Conservation (phyloP, 30 jellyfish, hydroid and myxozoan genomes). For the Morbakka virulenta region DNA sequence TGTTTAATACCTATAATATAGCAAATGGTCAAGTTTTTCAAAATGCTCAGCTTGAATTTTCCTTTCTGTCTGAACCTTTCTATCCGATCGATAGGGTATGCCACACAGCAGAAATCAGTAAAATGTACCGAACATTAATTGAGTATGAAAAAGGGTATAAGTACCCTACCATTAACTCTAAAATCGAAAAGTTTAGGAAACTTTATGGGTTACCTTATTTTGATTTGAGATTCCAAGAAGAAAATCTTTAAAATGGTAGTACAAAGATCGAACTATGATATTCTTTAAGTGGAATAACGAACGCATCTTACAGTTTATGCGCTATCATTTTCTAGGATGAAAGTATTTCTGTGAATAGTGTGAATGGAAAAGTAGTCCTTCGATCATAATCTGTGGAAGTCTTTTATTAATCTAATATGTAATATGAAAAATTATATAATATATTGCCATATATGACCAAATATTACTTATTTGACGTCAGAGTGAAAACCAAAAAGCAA, state of each 20-base stretch:
- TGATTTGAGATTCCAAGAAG: slow-evolving; percentile 11
- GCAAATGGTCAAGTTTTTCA: neutral
- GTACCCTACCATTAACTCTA: neutral
- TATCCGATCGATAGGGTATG: neutral
- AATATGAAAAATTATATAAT: slow-evolving; percentile 9
- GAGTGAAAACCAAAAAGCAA: slow-evolving; percentile 31
- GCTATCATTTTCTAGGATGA: slow-evolving; percentile 5
- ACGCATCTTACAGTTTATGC: slow-evolving; percentile 4
- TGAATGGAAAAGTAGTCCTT: neutral
- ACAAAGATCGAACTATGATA: slow-evolving; percentile 19
- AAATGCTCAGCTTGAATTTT: slow-evolving; percentile 7
- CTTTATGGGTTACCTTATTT: slow-evolving; percentile 13
- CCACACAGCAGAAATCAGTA: too few relatives aligned
- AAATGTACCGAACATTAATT: neutral
- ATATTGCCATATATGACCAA: too few relatives aligned
- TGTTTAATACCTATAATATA: too few relatives aligned
- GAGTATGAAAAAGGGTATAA: neutral
- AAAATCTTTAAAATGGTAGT: slow-evolving; percentile 10
- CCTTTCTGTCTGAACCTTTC: neutral
- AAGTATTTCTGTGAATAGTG: slow-evolving; percentile 2
- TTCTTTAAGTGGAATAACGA: slow-evolving; percentile 6
- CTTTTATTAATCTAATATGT: slow-evolving; percentile 1
- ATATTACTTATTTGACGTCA: too few relatives aligned
- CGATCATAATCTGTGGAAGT: neutral
- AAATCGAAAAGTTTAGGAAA: neutral